Conservation (phyloP, 2,797 vertebrate species). For the Gouania willdenowi region DNA sequence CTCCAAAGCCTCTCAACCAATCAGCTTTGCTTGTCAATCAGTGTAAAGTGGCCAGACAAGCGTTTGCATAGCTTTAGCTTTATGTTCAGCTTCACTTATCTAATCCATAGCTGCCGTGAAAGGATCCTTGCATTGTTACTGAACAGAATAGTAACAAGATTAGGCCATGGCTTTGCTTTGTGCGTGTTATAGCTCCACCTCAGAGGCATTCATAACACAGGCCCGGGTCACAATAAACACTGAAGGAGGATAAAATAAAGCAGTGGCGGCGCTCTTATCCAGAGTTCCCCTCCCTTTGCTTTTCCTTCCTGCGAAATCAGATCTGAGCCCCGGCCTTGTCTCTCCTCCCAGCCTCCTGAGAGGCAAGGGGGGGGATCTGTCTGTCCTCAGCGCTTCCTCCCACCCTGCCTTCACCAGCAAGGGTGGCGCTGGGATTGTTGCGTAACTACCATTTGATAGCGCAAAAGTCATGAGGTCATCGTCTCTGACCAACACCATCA, state of each 20-base stretch:
- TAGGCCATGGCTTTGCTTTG: constrained; percentile 54
- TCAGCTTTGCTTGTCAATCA: constrained; percentile 1
- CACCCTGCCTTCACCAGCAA: constrained; percentile 28
- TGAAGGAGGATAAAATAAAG: constrained; percentile 61
- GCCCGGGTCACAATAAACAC: constrained; percentile 39
- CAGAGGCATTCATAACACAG: constrained; percentile 54
- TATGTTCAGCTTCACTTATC: constrained; percentile 37
- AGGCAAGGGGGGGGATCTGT: constrained; percentile 37
- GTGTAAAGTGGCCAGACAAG: constrained; percentile 7
- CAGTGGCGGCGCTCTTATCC: constrained; percentile 59
- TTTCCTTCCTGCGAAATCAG: constrained; percentile 81
- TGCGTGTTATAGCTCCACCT: constrained; percentile 59
- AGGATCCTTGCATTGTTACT: constrained; percentile 52
- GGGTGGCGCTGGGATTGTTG: constrained; percentile 45
- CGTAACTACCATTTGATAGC: constrained; percentile 50
- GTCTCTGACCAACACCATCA: constrained; percentile 39
- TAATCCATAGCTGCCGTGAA: constrained; percentile 13
- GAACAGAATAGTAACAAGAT: constrained; percentile 57
- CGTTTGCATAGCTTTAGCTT: constrained; percentile 21
- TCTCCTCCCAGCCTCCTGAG: constrained; percentile 60
- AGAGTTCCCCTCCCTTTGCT: constrained; percentile 62
- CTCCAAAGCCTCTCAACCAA: neutral
- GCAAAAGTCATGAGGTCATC: constrained; percentile 57
- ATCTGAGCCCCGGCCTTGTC: constrained; percentile 64
- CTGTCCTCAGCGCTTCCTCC: constrained; percentile 65